Evolutionary conservation across 2,888 invertebrate genomes (phyloP), one percentile per base, ranked within the genome.

Genomic region (Orthosia cruda): DNA sequence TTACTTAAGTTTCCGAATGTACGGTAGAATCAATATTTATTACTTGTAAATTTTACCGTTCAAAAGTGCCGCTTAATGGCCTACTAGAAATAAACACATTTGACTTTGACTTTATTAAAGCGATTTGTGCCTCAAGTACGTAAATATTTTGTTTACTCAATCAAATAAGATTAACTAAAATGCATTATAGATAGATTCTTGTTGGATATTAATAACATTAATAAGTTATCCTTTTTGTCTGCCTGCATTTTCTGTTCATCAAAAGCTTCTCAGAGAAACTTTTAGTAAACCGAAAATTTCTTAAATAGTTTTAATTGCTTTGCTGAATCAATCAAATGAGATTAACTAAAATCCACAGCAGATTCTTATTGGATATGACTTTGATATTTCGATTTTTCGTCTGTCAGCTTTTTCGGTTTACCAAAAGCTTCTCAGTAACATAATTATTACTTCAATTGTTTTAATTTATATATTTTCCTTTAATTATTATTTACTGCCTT

Each of bases 121-220:
- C 23, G 13, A 64, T 65, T 61, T 77, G 20, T 20, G 20, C 12
- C 23, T 7, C 13, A 40, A 62, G 45, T 32, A 49, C 15, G 11
- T 20, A 50, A 3, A 7, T 13, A 15, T 2, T 15, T 32, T 54
- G 18, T 52, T 26, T 5, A 23, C n/a, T 20, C n/a, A 16, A 32
- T 65, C 3, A 2, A 32, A 52, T 18, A 45, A 11, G 12, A 49
- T 61, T 11, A 55, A 58, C 3, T 18, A 49, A 2, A 59, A 63
- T 15, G 3, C 15, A n/a, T 49, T 45, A 26, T 45, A 40, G 26
- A 45, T 63, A 40, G 40, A 9, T 40, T 76, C 57, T 57, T 74
- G 11, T 59, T 26, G n/a, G n/a, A 52, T 15, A 47, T 32, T 18
- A 47, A 45, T 20, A 1, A 15, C 12, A 40, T 20, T 20, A 11